Evolutionary conservation across 2,797 vertebrate species (phyloP), one percentile per base, ranked within the genome.

Genomic region (Onychomys leucogaster): DNA sequence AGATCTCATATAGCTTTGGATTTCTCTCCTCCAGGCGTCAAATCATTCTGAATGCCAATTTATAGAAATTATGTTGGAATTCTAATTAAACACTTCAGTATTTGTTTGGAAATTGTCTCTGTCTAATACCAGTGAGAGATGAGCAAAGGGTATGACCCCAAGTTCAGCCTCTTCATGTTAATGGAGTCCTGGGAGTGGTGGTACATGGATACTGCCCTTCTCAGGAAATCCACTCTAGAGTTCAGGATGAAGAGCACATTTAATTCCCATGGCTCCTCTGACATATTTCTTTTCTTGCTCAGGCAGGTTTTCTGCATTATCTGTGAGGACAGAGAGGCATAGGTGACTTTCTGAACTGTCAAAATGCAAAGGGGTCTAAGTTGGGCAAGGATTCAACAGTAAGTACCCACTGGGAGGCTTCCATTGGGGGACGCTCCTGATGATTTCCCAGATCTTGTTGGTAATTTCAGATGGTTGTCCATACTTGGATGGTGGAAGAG

Each of bases 391-490:
- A 37, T 8, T 25, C 27, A 14, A 27, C 11, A 59, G 3, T 9
- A 59, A 27, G 21, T 82, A 82, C 21, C 6, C 3, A 10, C 23
- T 27, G 13, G n/a, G 25, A 41, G 9, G 12, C 3, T 82, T 59
- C 29, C 13, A 13, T 12, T 27, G 8, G 6, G n/a, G 13, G 3
- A 27, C 4, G 0, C 32, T 23, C 1, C n/a, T 41, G 55, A 27
- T 4, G n/a, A 27, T 23, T 16, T 1, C 13, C 3, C 55, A 59
- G 55, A 82, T 59, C 11, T 59, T 41, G 23, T 32, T 63, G 57
- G 1, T 25, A 61, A 11, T 10, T 82, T 61, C 80, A 29, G 1
- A 8, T 43, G 27, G 25, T 27, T 82, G 12, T 41, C 23, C 29
- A 7, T 17, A 61, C n/a, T 41, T 61, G 23, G 52, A 29, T 37